phyloP scores from a whole-genome alignment of 1,140 invertebrate species.

The Euwallacea fornicatus region DNA sequence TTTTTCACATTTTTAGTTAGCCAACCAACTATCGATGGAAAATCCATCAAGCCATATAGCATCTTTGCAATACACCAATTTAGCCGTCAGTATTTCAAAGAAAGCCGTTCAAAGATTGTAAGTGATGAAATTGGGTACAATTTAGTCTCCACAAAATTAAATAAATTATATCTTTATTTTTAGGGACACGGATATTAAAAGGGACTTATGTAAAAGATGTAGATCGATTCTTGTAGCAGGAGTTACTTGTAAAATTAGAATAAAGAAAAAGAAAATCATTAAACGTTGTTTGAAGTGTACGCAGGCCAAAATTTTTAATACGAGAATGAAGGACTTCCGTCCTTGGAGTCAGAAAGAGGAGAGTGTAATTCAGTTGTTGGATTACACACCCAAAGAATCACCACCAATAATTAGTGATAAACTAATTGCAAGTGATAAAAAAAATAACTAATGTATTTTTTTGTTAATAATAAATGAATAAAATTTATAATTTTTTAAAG shows the following conservation, averaged over 20 bases:
- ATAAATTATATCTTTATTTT: slow-evolving; percentile 40
- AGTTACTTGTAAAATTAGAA: slow-evolving; percentile 54
- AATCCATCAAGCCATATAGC: slow-evolving; percentile 50
- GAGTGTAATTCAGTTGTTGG: slow-evolving; percentile 55
- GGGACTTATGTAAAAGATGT: slow-evolving; percentile 60
- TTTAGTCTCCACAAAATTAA: neutral
- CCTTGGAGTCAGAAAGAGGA: slow-evolving; percentile 57
- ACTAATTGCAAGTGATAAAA: too few relatives aligned
- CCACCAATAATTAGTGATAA: too few relatives aligned
- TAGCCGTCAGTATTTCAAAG: slow-evolving; percentile 58
- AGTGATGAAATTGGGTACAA: slow-evolving; percentile 41
- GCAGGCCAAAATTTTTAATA: slow-evolving; percentile 51
- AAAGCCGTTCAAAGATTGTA: slow-evolving; percentile 62
- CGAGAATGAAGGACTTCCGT: slow-evolving; percentile 51
- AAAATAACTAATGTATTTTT: too few relatives aligned
- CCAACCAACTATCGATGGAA: slow-evolving; percentile 52
- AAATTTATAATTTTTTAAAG: too few relatives aligned
- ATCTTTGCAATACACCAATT: slow-evolving; percentile 57
- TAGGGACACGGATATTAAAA: slow-evolving; percentile 59
- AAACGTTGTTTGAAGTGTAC: slow-evolving; percentile 56
- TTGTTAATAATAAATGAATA: too few relatives aligned
- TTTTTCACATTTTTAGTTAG: slow-evolving; percentile 51
- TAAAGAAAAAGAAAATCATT: slow-evolving; percentile 55
- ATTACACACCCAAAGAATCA: slow-evolving; percentile 42
- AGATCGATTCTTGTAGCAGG: slow-evolving; percentile 54